phyloP scores from a whole-genome alignment of 1,140 invertebrate species.

The Conus betulinus region DNA sequence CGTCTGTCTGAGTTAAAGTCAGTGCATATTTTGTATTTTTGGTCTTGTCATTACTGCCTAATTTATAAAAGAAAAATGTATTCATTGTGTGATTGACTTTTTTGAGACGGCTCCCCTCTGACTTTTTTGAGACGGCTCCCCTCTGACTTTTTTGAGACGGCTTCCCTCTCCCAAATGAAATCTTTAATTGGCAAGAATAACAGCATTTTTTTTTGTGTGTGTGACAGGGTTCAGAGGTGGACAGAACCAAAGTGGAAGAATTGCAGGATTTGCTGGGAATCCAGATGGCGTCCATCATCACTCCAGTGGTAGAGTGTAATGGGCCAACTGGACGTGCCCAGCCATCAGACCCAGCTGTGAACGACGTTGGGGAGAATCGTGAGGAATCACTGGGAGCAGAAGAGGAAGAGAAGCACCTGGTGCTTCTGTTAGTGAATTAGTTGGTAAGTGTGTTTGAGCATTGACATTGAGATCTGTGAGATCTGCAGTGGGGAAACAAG shows the following conservation, averaged over 20 bases:
- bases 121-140: no score
- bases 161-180: no score
- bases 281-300: background rate
- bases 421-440: background rate
- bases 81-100: no score
- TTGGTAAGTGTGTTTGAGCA: background rate
- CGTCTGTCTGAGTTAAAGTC: no score
- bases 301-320: background rate
- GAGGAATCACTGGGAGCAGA: background rate
- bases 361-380: background rate
- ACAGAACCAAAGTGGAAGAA: constrained; percentile 11
- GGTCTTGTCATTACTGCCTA: no score
- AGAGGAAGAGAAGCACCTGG: background rate
- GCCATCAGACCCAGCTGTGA: background rate
- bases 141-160: no score
- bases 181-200: no score
- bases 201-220: background rate
- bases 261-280: constrained; percentile 3
- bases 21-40: no score
- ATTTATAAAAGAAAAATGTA: no score
- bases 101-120: no score
- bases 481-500: no score
- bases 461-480: no score
- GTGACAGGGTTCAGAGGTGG: background rate
- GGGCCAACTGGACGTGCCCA: background rate